Conservation (phyloP, 2,113 vertebrate genomes). For the Hipposideros armiger region DNA sequence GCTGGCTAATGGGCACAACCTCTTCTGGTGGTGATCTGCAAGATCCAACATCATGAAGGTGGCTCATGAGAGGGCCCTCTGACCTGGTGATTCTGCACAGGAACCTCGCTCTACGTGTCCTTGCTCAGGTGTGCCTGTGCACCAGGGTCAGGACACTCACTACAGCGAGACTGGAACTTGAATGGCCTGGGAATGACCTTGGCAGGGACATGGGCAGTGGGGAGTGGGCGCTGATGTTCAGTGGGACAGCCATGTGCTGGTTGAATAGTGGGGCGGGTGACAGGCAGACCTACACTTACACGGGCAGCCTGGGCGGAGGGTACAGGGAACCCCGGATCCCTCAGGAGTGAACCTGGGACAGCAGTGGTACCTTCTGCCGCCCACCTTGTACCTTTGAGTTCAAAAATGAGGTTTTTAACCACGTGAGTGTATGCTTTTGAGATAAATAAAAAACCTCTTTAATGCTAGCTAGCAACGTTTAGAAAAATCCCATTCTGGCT, state of each 20-base stretch:
- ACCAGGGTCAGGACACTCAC: background rate
- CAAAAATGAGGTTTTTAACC: background rate
- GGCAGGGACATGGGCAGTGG: background rate
- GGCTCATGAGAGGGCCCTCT: background rate
- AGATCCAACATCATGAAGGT: background rate
- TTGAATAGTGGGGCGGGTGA: too few species aligned
- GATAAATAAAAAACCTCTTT: background rate
- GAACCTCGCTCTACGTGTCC: background rate
- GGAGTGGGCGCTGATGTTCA: background rate
- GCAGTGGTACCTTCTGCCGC: background rate
- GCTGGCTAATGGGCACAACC: background rate
- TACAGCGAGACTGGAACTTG: too few species aligned
- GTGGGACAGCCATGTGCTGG: background rate
- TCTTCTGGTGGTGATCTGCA: background rate
- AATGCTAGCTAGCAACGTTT: background rate
- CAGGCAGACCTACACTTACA: background rate
- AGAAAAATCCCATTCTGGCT: background rate
- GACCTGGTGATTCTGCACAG: too few species aligned
- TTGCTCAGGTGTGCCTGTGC: too few species aligned
- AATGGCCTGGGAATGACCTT: background rate
- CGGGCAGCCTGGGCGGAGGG: background rate
- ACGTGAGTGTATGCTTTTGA: background rate
- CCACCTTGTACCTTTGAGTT: background rate
- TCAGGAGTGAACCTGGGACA: background rate
- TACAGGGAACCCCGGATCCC: too few species aligned